Conservation (phyloP, 2,113 vertebrate genomes). For the Lepus timidus region DNA sequence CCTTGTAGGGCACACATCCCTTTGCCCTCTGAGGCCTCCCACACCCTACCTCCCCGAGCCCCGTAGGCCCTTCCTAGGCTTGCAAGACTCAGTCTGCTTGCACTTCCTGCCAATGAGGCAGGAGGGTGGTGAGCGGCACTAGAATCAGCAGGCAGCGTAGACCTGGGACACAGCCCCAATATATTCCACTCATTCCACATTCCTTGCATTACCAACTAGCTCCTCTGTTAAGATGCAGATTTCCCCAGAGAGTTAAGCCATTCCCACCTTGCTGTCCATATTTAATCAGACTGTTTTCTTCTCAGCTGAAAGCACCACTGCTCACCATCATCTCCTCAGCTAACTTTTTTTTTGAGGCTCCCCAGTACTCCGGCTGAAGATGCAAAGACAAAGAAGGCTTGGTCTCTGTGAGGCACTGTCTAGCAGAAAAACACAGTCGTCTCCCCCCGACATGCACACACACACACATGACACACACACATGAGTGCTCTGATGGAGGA, state of each 20-base stretch:
- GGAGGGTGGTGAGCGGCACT: background rate
- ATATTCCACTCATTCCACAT: conserved; percentile 40
- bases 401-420: background rate
- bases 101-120: conserved; percentile 46
- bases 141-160: conserved; percentile 46
- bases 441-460: background rate
- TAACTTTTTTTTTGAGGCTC: conserved; percentile 18
- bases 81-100: background rate
- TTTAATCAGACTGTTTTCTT: conserved; percentile 73
- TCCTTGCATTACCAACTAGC: conserved; percentile 54
- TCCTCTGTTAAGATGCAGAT: conserved; percentile 73
- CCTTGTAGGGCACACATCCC: background rate
- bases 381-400: conserved; percentile 37
- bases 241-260: conserved; percentile 59
- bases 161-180: conserved; percentile 7
- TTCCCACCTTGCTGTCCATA: conserved; percentile 66
- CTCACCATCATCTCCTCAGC: conserved; percentile 20
- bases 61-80: background rate
- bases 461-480: background rate
- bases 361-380: background rate
- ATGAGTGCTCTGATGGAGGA: background rate
- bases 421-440: conserved; percentile 18
- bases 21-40: background rate
- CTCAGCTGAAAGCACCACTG: conserved; percentile 35
- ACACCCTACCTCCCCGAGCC: background rate